Evolutionary conservation across 2,113 vertebrate species (phyloP).

Genomic region (Leuciscus idus): DNA sequence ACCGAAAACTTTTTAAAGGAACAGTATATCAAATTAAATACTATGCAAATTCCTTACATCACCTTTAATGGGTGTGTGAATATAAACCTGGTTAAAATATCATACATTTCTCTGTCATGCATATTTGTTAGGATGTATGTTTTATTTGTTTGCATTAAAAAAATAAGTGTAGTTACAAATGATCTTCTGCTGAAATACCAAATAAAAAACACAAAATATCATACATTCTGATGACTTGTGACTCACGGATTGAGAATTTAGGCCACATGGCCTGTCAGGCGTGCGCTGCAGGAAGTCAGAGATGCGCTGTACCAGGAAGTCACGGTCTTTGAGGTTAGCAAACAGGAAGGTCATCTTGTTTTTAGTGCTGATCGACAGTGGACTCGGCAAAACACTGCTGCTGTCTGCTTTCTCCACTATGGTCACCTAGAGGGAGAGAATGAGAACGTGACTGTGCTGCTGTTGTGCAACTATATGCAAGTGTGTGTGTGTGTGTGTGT

Average conservation of each 20-base stretch:
- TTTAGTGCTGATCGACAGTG: conserved; percentile 96
- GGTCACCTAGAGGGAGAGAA: conserved; percentile 81
- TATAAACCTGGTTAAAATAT: too few species aligned
- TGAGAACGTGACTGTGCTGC: not conserved
- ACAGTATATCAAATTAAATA: not conserved
- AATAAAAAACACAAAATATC: too few species aligned
- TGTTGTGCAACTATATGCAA: not conserved
- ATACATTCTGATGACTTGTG: not conserved
- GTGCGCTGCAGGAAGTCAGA: conserved; percentile 97
- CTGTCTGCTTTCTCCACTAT: conserved; percentile 97
- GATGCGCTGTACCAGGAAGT: conserved; percentile 95
- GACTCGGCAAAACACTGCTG: conserved; percentile 92
- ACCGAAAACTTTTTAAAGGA: not conserved
- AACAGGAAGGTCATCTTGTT: conserved; percentile 98
- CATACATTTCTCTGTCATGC: too few species aligned
- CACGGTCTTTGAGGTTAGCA: conserved; percentile 93
- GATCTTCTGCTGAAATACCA: too few species aligned
- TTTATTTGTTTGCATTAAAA: too few species aligned
- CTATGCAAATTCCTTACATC: not conserved
- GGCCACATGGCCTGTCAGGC: conserved; percentile 76
- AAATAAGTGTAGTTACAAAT: too few species aligned
- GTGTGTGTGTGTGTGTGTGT: not conserved
- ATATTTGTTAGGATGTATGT: too few species aligned
- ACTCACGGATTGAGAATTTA: conserved; percentile 64
- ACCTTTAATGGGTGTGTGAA: too few species aligned